Base-by-base conservation (phyloP, 1,140 invertebrate species). In the Protaetia brevitarsis region DNA sequence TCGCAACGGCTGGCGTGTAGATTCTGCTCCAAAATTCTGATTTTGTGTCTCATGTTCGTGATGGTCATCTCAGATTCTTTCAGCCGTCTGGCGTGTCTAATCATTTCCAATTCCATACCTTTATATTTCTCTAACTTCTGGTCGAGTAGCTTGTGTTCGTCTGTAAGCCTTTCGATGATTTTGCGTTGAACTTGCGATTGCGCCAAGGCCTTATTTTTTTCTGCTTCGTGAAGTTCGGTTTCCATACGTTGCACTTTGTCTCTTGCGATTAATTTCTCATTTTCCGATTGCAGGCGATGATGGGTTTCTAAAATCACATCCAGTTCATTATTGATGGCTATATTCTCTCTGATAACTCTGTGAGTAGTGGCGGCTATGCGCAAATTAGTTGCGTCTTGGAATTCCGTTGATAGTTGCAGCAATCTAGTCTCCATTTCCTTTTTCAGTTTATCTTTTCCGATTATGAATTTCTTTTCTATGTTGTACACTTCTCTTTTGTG, bases 301-400 rank as follows among this genome's bases (percentile, higher is more conserved):
- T 88, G 87, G 0, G 82, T 81, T 41, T 80, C 77, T 27, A 90
- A 79, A 73, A 91, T 83, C 37, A 73, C 77, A 69, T 90, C 87
- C 3, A 92, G 77, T 78, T 93, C 90, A 71, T 88, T 89, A 76
- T 90, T 92, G 7, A 93, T 80, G 0, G 89, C 86, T 45, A 92
- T 88, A 72, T 93, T 93, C 80, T 93, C 90, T 59, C 87, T 81
- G 10, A 95, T 89, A 0, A 92, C 87, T 66, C 91, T 82, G 72
- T 95, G 91, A 0, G 92, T 95, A 4, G 91, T 90, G 30, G 93
- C 90, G 0, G 93, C 92, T 75, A 95, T 92, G 60, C 92, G 86
- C 29, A 92, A 82, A 71, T 94, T 89, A 30, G 89, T 93, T 6
- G 91, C 90, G 72, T 91, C 88, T 65, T 91, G 87, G 75, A 96